These are phyloP conservation scores for Oscheius sp. DNA, from an alignment of 2,888 invertebrate genomes.

Conservation along the genomic window DNA sequence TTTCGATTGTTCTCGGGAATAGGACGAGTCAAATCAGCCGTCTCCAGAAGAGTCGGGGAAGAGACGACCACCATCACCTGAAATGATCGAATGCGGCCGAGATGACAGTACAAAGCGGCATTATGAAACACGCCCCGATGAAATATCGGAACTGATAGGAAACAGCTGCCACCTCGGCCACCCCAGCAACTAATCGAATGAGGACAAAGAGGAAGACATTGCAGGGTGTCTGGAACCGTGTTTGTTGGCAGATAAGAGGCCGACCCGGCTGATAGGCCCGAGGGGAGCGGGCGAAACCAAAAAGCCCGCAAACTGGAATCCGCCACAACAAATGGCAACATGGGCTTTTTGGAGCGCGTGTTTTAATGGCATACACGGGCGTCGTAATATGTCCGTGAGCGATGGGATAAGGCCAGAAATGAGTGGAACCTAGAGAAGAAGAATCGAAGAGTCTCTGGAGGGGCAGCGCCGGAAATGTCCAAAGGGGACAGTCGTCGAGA, in stretches of 20 bases:
- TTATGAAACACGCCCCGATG: not conserved
- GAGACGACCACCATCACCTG: slow-evolving; percentile 28
- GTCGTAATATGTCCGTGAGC: slow-evolving; percentile 24
- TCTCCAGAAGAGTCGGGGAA: slow-evolving; percentile 44
- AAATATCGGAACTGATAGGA: not conserved
- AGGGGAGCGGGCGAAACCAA: slow-evolving; percentile 2
- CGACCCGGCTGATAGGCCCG: slow-evolving; percentile 18
- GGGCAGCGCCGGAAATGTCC: slow-evolving; percentile 31
- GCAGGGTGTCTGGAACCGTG: slow-evolving; percentile 6
- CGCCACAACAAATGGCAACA: slow-evolving; percentile 19
- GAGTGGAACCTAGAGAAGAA: not conserved
- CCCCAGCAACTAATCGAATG: too few relatives aligned
- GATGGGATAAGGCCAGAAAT: slow-evolving; percentile 2
- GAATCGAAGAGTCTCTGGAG: slow-evolving; percentile 18
- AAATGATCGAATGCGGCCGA: not conserved
- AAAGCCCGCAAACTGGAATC: slow-evolving; percentile 29
- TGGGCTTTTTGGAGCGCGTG: slow-evolving; percentile 24
- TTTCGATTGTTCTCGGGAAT: slow-evolving; percentile 60
- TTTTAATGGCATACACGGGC: slow-evolving; percentile 28
- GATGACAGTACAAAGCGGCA: not conserved
- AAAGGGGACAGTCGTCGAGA: slow-evolving; percentile 4
- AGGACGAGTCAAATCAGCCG: slow-evolving; percentile 56
- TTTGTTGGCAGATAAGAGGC: not conserved
- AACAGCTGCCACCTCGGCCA: not conserved
- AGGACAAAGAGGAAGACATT: not conserved